Base-by-base conservation (phyloP, 1,140 invertebrate genomes). In the Lordiphosa clarofinis region DNA sequence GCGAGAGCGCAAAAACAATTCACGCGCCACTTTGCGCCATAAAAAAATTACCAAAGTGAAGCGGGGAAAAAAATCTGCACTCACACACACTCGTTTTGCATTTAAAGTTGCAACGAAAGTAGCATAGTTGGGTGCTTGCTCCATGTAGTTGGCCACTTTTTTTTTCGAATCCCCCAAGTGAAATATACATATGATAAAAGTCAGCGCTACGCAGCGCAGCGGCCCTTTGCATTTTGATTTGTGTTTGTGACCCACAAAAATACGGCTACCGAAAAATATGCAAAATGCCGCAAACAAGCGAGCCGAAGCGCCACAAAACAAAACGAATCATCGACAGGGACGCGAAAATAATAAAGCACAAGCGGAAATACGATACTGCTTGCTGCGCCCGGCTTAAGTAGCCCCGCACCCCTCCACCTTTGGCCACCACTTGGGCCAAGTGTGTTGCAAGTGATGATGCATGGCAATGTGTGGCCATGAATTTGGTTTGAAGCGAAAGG, bases 151-250 rank as follows among this genome's bases (percentile, higher is more conserved):
- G 24, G 42, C 28, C 28, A 31, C 28, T 31, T 28, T 44, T 44
- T 12, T 21, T 42, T 11, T 39, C 57, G 53, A 82, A 76, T 82
- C 67, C 73, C 76, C 61, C 28, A 31, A 76, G 62, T 84, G 76
- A 82, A 31, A 31, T 76, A 82, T n/a, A n/a, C n/a, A n/a, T 82
- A 82, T 82, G 76, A 82, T 82, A 82, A 66, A 82, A 75, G 58
- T 76, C 58, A 57, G 57, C 48, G 50, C 43, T 36, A 46, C 54
- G 55, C n/a, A n/a, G n/a, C 46, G 19, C 28, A 19, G 44, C 38
- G 59, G 53, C 65, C 71, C 75, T 76, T 82, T 82, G 72, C 78
- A 35, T 76, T 84, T 76, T 82, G 76, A 82, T 82, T 82, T 82
- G 76, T 84, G 76, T 84, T 62, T 66, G 62, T 82, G 78, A 82